These are phyloP conservation scores for Lytechinus variegatus DNA, from an alignment of 35 echinoderm and acorn worm species.

Conservation along the genomic window DNA sequence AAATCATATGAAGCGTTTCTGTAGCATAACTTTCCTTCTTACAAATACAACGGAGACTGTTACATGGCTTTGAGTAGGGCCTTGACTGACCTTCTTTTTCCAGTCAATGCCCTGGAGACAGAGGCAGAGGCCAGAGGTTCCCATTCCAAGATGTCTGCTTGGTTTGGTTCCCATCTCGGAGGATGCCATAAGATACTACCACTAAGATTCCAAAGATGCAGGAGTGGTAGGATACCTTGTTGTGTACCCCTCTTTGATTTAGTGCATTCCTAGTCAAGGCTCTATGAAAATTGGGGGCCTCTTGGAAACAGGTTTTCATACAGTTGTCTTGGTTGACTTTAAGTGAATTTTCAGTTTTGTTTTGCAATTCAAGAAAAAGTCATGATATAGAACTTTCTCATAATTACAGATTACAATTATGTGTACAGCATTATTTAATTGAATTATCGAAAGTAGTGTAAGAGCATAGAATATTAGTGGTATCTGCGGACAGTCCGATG, in stretches of 20 bases:
- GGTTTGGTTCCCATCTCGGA: neutral
- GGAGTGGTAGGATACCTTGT: neutral
- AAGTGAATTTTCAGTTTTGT: no score
- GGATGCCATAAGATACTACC: neutral
- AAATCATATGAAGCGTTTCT: neutral
- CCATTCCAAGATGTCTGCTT: conserved; percentile 1
- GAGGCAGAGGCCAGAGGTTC: neutral
- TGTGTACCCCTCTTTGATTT: neutral
- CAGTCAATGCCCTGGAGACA: neutral
- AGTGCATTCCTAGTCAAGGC: neutral
- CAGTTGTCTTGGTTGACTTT: neutral
- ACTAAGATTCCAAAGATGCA: neutral
- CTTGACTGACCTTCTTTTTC: neutral
- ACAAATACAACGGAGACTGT: neutral
- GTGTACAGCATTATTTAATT: no score
- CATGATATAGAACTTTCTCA: no score
- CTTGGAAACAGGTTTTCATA: neutral
- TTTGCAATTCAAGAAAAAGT: no score
- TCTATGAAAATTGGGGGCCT: neutral
- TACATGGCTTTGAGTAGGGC: neutral
- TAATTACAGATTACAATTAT: no score
- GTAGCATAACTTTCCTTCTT: neutral
- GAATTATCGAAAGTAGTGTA: neutral
- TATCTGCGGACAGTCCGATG: neutral
- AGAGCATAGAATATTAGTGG: neutral